Evolutionary conservation across 2,797 vertebrate genomes (phyloP).

Genomic region (Neosalanx taihuensis): DNA sequence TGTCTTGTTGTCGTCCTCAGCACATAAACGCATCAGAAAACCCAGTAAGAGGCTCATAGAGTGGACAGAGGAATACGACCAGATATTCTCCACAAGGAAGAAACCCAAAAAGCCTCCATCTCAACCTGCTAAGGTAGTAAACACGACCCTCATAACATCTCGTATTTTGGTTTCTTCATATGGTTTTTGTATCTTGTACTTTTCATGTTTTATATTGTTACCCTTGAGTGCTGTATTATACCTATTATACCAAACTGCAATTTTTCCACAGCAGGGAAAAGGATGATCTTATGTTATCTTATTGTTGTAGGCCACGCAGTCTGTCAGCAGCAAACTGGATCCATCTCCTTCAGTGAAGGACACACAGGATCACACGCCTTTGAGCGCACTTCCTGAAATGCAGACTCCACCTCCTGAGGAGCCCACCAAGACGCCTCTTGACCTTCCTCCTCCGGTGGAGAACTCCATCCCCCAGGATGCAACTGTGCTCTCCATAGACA

Average conservation of each 20-base stretch:
- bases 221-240: too few species aligned
- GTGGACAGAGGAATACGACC: constrained; percentile 92
- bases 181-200: neutral
- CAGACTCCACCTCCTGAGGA: constrained; percentile 76
- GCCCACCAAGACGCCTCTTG: constrained; percentile 31
- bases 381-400: constrained; percentile 64
- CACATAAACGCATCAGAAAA: constrained; percentile 89
- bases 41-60: constrained; percentile 95
- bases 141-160: neutral
- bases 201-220: neutral
- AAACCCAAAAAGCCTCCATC: constrained; percentile 84
- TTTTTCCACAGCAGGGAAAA: too few species aligned
- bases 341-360: constrained; percentile 39
- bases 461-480: constrained; percentile 52
- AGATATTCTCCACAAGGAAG: constrained; percentile 90
- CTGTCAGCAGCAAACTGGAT: constrained; percentile 37
- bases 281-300: too few species aligned
- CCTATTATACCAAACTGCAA: too few species aligned
- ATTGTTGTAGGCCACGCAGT: constrained; percentile 37
- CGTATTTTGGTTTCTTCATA: too few species aligned
- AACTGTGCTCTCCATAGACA: constrained; percentile 67
- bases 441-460: constrained; percentile 51
- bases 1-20: constrained; percentile 45
- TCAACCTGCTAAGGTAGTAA: constrained; percentile 67
- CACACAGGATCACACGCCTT: constrained; percentile 28